A percentile compares a stretch with the other conserved stretches of the same genome.
These are phyloP conservation scores for Melipona beecheii DNA, from an alignment of 2,888 invertebrate genomes.

Conservation along the genomic window DNA sequence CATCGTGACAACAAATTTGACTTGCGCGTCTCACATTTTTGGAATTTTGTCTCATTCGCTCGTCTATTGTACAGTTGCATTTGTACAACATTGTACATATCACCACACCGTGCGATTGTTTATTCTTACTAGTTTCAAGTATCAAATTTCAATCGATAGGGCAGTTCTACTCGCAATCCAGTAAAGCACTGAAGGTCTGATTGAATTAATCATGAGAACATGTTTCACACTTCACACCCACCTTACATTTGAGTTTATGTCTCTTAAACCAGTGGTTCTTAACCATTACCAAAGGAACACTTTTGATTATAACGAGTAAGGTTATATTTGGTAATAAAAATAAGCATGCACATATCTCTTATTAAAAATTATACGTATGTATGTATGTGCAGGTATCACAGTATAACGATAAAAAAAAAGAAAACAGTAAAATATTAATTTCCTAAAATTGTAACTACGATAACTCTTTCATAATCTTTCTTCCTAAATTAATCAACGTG, in stretches of 20 bases:
- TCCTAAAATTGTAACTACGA: no score
- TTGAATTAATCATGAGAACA: conserved; percentile 44
- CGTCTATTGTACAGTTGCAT: neutral
- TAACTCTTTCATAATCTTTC: no score
- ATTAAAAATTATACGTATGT: no score
- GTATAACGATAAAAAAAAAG: no score
- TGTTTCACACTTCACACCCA: conserved; percentile 14
- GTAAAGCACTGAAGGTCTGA: conserved; percentile 39
- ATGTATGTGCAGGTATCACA: no score
- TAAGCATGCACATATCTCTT: no score
- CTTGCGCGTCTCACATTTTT: neutral
- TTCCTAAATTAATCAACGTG: no score
- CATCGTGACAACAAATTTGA: neutral
- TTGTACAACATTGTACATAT: neutral
- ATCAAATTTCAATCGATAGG: conserved; percentile 28
- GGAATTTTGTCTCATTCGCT: neutral
- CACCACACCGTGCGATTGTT: neutral
- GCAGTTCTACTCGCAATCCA: conserved; percentile 12
- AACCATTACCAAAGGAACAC: no score
- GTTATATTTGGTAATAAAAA: no score
- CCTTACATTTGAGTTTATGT: neutral
- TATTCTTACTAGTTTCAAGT: conserved; percentile 15
- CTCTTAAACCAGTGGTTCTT: no score
- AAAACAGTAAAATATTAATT: no score
- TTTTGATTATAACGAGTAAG: no score